Conservation (phyloP, 1,140 invertebrate species). For the Cotesia vestalis region DNA sequence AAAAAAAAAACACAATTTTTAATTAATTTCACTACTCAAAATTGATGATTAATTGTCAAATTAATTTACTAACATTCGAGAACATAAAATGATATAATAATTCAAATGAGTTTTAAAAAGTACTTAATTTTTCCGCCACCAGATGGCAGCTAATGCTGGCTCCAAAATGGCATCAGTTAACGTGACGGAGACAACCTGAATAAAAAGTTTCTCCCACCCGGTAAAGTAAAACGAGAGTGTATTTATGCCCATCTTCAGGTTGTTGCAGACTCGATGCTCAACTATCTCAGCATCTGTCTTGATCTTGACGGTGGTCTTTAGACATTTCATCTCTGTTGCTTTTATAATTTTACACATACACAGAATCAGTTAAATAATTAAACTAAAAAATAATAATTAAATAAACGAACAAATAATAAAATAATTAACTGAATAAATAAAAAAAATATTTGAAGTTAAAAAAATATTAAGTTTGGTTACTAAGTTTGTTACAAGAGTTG, state of each 20-base stretch:
- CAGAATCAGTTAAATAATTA: background rate
- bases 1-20: too few relatives aligned
- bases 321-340: conserved; percentile 3
- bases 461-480: background rate
- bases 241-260: background rate
- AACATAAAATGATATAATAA: too few relatives aligned
- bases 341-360: background rate
- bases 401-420: background rate
- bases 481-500: background rate
- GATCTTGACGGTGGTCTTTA: conserved; percentile 9
- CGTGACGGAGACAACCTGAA: too few relatives aligned
- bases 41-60: too few relatives aligned
- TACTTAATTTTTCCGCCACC: too few relatives aligned
- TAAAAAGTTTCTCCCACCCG: too few relatives aligned
- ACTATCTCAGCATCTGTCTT: conserved; percentile 23
- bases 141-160: too few relatives aligned
- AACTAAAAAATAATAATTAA: background rate
- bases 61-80: too few relatives aligned
- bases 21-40: too few relatives aligned
- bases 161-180: too few relatives aligned
- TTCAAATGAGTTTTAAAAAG: too few relatives aligned
- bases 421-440: background rate
- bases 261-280: conserved; percentile 6
- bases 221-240: too few relatives aligned
- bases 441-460: background rate